Percentiles rank a stretch among this genome's conserved stretches.
These are phyloP conservation scores for Epinephelus coioides DNA, from an alignment of 2,797 vertebrate genomes.

Conservation along the genomic window DNA sequence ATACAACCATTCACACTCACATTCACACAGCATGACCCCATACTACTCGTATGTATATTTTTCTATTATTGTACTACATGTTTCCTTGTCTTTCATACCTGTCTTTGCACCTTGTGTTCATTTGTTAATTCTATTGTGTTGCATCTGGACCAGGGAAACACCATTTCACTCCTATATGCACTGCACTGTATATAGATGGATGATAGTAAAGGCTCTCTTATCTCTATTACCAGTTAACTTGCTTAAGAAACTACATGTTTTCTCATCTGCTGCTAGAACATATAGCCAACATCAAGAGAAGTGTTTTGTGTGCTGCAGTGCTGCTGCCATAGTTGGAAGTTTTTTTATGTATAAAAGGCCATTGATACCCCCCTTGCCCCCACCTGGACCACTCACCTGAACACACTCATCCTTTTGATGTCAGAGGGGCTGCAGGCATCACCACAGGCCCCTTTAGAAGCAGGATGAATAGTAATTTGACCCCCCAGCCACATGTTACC, in stretches of 20 bases:
- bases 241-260: background rate
- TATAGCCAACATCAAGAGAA: background rate
- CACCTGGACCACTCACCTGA: slow-evolving; percentile 41
- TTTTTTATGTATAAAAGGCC: background rate
- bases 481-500: slow-evolving; percentile 24
- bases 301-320: background rate
- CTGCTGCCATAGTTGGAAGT: background rate
- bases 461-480: slow-evolving; percentile 45
- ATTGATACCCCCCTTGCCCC: slow-evolving; percentile 3
- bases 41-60: no score
- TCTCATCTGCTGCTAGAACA: background rate
- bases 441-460: slow-evolving; percentile 30
- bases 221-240: no score
- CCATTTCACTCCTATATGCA: no score
- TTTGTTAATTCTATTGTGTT: no score
- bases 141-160: no score
- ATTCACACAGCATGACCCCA: no score
- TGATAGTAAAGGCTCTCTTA: no score
- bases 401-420: slow-evolving; percentile 61
- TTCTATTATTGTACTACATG: background rate
- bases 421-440: slow-evolving; percentile 58
- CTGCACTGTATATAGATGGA: no score
- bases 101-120: no score
- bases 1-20: no score
- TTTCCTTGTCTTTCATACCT: no score